A percentile compares a stretch with the other conserved stretches of the same genome.
These are phyloP conservation scores for Sorex maritimensis DNA, from an alignment of 2,797 vertebrate species.

Conservation along the genomic window DNA sequence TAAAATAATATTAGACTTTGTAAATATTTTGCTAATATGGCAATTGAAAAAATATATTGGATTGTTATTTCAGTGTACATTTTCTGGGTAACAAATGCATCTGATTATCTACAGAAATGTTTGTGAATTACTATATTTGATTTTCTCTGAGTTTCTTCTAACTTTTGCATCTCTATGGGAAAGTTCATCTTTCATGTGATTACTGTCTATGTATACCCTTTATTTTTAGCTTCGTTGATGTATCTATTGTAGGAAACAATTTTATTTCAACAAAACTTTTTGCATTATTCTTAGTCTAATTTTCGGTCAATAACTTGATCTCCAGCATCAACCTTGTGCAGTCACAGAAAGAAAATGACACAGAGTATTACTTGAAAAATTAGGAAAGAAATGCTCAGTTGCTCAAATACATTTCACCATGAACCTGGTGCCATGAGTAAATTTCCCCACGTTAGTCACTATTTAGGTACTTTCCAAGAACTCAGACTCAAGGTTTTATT, in stretches of 20 bases:
- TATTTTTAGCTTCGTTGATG: too few species aligned
- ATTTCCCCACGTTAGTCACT: slow-evolving; percentile 71
- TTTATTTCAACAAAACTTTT: not conserved
- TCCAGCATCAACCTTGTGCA: not conserved
- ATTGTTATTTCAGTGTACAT: too few species aligned
- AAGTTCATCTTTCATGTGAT: not conserved
- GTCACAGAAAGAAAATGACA: slow-evolving; percentile 1
- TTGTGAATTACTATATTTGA: not conserved
- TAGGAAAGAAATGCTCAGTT: not conserved
- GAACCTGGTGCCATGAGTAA: slow-evolving; percentile 33
- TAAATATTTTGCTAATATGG: too few species aligned
- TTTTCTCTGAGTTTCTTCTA: not conserved
- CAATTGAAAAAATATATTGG: too few species aligned
- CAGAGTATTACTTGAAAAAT: not conserved
- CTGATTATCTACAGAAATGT: too few species aligned
- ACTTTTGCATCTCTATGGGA: not conserved
- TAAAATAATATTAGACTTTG: too few species aligned
- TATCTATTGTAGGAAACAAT: not conserved
- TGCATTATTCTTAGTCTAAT: not conserved
- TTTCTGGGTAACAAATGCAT: too few species aligned
- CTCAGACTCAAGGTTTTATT: slow-evolving; percentile 55
- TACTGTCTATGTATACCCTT: too few species aligned
- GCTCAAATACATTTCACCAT: not conserved
- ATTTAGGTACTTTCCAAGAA: slow-evolving; percentile 68
- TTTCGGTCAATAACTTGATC: not conserved